phyloP scores from a whole-genome alignment of 2,888 invertebrate species.

The Corbicula japonica region DNA sequence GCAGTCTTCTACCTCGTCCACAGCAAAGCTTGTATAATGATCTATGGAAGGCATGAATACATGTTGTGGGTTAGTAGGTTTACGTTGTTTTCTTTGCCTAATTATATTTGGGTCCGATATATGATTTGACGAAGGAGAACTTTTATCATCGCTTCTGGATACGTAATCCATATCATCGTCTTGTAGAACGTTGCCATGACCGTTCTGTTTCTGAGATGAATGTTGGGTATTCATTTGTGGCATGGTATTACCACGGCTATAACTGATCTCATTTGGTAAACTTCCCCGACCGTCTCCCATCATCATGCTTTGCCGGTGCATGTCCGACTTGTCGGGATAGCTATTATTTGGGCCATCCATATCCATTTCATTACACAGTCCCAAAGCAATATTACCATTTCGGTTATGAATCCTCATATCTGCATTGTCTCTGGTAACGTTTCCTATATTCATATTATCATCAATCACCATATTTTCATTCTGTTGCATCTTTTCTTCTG shows the following conservation, averaged over 20 bases:
- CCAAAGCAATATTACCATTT: slow-evolving; percentile 46
- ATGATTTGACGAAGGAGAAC: slow-evolving; percentile 41
- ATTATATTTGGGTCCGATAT: slow-evolving; percentile 58
- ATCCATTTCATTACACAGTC: slow-evolving; percentile 47
- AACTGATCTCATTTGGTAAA: slow-evolving; percentile 38
- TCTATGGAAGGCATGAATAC: slow-evolving; percentile 67
- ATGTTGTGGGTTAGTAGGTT: slow-evolving; percentile 67
- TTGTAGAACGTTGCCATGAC: slow-evolving; percentile 40
- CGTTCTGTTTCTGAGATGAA: slow-evolving; percentile 49
- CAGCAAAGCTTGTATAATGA: slow-evolving; percentile 64
- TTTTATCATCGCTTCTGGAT: slow-evolving; percentile 42
- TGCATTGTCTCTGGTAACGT: slow-evolving; percentile 28
- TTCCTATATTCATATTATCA: slow-evolving; percentile 44
- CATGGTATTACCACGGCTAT: slow-evolving; percentile 30
- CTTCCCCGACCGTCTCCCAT: slow-evolving; percentile 28
- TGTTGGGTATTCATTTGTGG: slow-evolving; percentile 39
- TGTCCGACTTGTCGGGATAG: slow-evolving; percentile 50
- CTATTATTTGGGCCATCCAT: slow-evolving; percentile 37
- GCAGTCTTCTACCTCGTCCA: slow-evolving; percentile 65
- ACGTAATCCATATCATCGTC: slow-evolving; percentile 57
- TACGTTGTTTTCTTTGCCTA: slow-evolving; percentile 64
- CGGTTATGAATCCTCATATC: slow-evolving; percentile 50
- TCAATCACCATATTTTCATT: slow-evolving; percentile 50
- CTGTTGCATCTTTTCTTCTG: slow-evolving; percentile 43
- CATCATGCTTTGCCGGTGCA: slow-evolving; percentile 41